These are phyloP conservation scores for Hippoglossus stenolepis DNA, from an alignment of 2,113 vertebrate genomes.

Conservation along the genomic window DNA sequence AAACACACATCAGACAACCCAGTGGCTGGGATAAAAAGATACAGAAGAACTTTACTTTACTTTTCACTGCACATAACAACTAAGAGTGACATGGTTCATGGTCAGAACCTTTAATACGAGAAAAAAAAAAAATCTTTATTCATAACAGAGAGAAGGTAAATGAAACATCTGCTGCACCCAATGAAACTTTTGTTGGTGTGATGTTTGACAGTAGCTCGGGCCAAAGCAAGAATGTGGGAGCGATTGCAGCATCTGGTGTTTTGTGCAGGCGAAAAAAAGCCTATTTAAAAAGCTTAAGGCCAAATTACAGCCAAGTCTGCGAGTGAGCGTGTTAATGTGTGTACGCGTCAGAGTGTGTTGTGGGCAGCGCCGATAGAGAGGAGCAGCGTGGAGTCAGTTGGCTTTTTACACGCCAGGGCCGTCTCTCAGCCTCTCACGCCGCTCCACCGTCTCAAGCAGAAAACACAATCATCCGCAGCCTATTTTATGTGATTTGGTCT, in stretches of 20 bases:
- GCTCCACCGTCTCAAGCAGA: not conserved
- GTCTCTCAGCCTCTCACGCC: not conserved
- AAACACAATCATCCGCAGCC: not conserved
- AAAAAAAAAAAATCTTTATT: constrained; percentile 2
- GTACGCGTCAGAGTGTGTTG: constrained; percentile 24
- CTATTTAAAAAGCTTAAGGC: constrained; percentile 58
- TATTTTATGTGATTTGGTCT: not conserved
- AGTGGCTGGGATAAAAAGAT: no score
- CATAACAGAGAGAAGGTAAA: constrained; percentile 36
- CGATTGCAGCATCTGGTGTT: constrained; percentile 75
- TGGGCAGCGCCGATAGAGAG: constrained; percentile 20
- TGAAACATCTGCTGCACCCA: constrained; percentile 60
- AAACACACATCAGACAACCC: no score
- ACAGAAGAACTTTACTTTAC: no score
- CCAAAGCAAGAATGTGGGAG: constrained; percentile 61
- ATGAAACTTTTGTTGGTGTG: constrained; percentile 43
- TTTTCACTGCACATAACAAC: no score
- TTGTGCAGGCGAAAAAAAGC: constrained; percentile 45
- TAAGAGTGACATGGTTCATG: no score
- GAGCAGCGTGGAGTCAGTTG: constrained; percentile 25
- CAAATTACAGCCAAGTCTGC: constrained; percentile 50
- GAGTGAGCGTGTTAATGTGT: constrained; percentile 12
- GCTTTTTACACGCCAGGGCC: not conserved
- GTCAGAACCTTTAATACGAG: constrained; percentile 2
- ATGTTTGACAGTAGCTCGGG: constrained; percentile 44